These are phyloP conservation scores for Hirtodrosophila duncani DNA, from an alignment of 2,888 invertebrate species.

Conservation along the genomic window DNA sequence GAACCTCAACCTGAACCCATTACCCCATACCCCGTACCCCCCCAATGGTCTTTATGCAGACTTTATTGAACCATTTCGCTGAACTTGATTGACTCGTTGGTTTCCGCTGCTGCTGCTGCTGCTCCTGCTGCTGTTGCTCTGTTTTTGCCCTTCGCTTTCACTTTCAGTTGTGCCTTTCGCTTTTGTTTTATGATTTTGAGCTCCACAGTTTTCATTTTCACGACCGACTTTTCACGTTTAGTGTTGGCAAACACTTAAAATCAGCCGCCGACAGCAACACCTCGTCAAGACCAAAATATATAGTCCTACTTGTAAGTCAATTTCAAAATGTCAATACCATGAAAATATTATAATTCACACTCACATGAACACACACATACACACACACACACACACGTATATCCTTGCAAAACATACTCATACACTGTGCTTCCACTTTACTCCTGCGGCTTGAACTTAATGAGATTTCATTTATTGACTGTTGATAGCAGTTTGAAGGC, in stretches of 20 bases:
- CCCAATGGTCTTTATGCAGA: slow-evolving; percentile 50
- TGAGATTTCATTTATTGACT: slow-evolving; percentile 67
- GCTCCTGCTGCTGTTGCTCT: slow-evolving; percentile 1
- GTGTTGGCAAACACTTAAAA: slow-evolving; percentile 48
- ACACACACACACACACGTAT: not conserved
- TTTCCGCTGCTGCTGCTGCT: slow-evolving; percentile 27
- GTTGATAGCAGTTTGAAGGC: slow-evolving; percentile 43
- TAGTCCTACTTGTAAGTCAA: too few relatives aligned
- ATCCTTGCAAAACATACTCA: slow-evolving; percentile 9
- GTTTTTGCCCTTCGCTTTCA: slow-evolving; percentile 11
- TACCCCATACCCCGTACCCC: too few relatives aligned
- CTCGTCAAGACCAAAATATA: too few relatives aligned
- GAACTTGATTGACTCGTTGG: slow-evolving; percentile 65
- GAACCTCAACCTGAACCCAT: too few relatives aligned
- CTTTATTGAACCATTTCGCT: slow-evolving; percentile 67
- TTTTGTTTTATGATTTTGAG: too few relatives aligned
- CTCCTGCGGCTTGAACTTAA: slow-evolving; percentile 52
- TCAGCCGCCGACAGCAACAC: slow-evolving; percentile 37
- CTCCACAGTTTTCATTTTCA: slow-evolving; percentile 24
- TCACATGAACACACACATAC: not conserved
- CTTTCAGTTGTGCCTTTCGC: slow-evolving; percentile 32
- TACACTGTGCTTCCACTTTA: slow-evolving; percentile 15
- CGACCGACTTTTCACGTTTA: slow-evolving; percentile 1
- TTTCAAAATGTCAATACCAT: slow-evolving; percentile 68
- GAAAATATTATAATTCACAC: slow-evolving; percentile 64